Conservation (phyloP, 2,113 vertebrate genomes). For the Chaetops frenatus region DNA sequence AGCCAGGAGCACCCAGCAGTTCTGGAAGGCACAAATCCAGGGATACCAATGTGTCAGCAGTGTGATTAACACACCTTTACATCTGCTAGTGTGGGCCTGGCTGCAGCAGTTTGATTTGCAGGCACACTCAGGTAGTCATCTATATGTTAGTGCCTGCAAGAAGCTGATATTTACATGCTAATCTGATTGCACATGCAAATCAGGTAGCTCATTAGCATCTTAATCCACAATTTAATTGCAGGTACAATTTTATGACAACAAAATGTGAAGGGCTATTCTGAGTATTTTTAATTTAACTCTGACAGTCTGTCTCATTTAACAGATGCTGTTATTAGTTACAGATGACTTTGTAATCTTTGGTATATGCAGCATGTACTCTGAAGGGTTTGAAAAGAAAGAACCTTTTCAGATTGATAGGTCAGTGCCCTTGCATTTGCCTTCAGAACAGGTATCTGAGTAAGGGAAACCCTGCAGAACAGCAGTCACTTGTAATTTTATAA, state of each 20-base stretch:
- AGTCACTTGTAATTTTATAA: not conserved
- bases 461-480: not conserved
- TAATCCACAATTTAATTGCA: constrained; percentile 65
- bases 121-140: constrained; percentile 45
- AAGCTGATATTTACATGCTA: constrained; percentile 57
- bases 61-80: constrained; percentile 33
- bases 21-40: not conserved
- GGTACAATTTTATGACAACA: constrained; percentile 57
- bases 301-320: constrained; percentile 43
- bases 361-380: not conserved
- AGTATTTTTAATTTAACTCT: constrained; percentile 50
- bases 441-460: not conserved
- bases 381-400: not conserved
- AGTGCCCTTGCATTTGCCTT: not conserved
- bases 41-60: not conserved
- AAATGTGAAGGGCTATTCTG: constrained; percentile 56
- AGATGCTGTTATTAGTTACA: constrained; percentile 52
- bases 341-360: constrained; percentile 35
- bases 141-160: constrained; percentile 37
- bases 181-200: constrained; percentile 63
- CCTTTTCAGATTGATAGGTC: not conserved
- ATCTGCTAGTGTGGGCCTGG: not conserved
- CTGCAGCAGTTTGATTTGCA: constrained; percentile 29
- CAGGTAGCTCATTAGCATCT: constrained; percentile 61
- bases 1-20: not conserved